Conservation (phyloP, 1,140 invertebrate genomes). For the Bicyclus anynana region DNA sequence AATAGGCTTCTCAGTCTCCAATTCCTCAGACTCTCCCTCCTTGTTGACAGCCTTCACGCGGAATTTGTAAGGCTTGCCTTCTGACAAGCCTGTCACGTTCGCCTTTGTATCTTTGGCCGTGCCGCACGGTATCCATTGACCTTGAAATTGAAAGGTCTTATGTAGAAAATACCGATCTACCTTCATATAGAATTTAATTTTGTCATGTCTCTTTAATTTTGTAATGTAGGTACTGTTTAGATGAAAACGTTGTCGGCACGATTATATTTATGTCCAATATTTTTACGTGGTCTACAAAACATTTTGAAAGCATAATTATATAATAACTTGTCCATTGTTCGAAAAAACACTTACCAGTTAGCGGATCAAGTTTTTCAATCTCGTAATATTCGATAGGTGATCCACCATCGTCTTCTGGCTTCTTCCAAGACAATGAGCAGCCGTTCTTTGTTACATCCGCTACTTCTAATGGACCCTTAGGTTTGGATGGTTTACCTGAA, state of each 20-base stretch:
- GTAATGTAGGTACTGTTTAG: too few relatives aligned
- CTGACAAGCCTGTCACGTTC: conserved; percentile 90
- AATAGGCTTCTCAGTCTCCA: conserved; percentile 95
- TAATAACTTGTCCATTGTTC: too few relatives aligned
- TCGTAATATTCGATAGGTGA: conserved; percentile 96
- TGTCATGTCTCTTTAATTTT: too few relatives aligned
- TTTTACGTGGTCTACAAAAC: too few relatives aligned
- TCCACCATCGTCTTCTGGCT: conserved; percentile 95
- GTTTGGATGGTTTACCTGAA: conserved; percentile 84
- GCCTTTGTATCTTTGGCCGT: conserved; percentile 79
- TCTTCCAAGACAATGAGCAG: conserved; percentile 95
- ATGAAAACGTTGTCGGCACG: too few relatives aligned
- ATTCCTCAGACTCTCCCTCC: conserved; percentile 97
- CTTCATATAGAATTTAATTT: too few relatives aligned
- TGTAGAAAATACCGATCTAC: background rate
- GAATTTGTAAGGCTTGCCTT: conserved; percentile 99
- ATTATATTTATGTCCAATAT: too few relatives aligned
- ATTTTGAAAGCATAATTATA: too few relatives aligned
- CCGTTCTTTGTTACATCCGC: conserved; percentile 95
- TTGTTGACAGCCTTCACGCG: conserved; percentile 99
- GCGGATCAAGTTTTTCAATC: conserved; percentile 97
- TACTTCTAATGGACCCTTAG: conserved; percentile 93
- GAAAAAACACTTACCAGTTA: conserved; percentile 77
- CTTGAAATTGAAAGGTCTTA: conserved; percentile 64
- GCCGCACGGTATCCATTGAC: conserved; percentile 94